Conservation (phyloP, 2,888 invertebrate genomes). For the Lepidocyrtinus sp. region DNA sequence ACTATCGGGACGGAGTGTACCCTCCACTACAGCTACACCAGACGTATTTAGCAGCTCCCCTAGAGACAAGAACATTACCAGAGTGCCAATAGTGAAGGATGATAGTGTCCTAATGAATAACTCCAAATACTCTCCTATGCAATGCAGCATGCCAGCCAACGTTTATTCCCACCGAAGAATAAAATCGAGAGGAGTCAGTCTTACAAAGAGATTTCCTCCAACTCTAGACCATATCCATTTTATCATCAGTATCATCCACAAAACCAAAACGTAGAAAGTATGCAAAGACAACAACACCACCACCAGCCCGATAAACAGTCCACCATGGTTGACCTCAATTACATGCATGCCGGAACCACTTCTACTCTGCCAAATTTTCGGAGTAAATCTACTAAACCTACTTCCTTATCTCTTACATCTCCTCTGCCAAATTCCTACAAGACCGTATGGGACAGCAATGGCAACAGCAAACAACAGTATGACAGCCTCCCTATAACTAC, state of each 20-base stretch:
- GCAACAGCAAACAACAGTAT: neutral
- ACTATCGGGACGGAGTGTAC: slow-evolving; percentile 33
- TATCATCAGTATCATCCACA: slow-evolving; percentile 51
- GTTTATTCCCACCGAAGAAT: slow-evolving; percentile 32
- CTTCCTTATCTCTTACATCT: neutral
- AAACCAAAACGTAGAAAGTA: neutral
- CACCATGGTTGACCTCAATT: slow-evolving; percentile 56
- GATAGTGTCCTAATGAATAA: slow-evolving; percentile 44
- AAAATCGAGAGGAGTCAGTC: slow-evolving; percentile 63
- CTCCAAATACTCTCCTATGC: slow-evolving; percentile 28
- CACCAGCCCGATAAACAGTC: slow-evolving; percentile 35
- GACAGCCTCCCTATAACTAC: neutral
- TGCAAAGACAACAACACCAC: slow-evolving; percentile 6
- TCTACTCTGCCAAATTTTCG: slow-evolving; percentile 56
- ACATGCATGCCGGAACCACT: slow-evolving; percentile 47
- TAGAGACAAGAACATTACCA: slow-evolving; percentile 49
- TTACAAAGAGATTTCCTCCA: slow-evolving; percentile 56
- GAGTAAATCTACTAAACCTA: neutral
- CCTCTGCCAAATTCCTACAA: slow-evolving; percentile 21
- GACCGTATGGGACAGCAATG: slow-evolving; percentile 21
- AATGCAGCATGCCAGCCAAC: neutral
- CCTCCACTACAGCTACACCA: neutral
- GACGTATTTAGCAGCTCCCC: neutral
- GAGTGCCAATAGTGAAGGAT: slow-evolving; percentile 55
- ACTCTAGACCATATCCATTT: slow-evolving; percentile 44